Conservation (phyloP, 2,113 vertebrate genomes). For the Forbesichthys papilliferus region DNA sequence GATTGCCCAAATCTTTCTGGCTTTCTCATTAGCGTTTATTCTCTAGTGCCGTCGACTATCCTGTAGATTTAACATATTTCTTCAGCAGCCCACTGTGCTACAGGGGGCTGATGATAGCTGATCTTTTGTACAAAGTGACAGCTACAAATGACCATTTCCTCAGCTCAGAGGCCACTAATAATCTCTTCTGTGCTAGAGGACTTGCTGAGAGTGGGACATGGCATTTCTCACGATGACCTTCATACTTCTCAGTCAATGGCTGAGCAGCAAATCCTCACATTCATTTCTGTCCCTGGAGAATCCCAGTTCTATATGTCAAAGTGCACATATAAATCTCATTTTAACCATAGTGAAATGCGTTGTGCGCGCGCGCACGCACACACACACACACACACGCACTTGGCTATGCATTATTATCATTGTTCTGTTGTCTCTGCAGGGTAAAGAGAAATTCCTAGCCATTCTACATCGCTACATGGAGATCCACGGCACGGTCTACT, state of each 20-base stretch:
- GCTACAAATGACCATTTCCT: neutral
- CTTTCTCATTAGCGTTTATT: constrained; percentile 16
- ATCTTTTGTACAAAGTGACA: constrained; percentile 6
- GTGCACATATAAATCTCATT: no score
- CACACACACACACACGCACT: neutral
- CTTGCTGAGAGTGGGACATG: neutral
- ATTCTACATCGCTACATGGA: constrained; percentile 95
- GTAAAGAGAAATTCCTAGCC: constrained; percentile 88
- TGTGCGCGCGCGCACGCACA: no score
- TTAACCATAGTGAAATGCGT: no score
- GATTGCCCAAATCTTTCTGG: constrained; percentile 8
- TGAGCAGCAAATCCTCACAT: neutral
- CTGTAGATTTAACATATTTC: constrained; percentile 19
- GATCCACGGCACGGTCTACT: constrained; percentile 95
- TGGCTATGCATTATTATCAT: neutral
- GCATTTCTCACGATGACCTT: neutral
- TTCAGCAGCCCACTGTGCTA: constrained; percentile 19
- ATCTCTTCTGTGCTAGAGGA: constrained; percentile 2
- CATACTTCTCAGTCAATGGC: neutral
- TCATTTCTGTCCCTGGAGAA: neutral
- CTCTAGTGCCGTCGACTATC: constrained; percentile 16
- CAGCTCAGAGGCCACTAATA: constrained; percentile 16
- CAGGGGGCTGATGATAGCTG: constrained; percentile 1
- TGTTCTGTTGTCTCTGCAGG: constrained; percentile 67
- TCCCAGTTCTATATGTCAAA: no score